Base-by-base conservation (phyloP, 1,140 invertebrate genomes). In the Myzus persicae region DNA sequence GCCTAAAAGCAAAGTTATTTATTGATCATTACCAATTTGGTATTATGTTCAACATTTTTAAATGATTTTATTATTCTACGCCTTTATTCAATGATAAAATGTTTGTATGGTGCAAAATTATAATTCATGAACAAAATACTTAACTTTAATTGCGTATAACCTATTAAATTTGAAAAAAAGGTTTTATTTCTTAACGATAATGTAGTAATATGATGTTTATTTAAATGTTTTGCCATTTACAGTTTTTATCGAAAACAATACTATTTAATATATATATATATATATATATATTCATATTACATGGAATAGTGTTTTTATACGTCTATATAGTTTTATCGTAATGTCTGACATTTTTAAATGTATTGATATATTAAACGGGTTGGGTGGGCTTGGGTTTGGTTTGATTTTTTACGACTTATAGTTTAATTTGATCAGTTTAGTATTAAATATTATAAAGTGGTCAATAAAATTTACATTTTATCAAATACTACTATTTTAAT, bases 321-420 rank as follows among this genome's bases (percentile, higher is more conserved):
- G 31, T 89, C 38, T 48, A 42, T 48, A 42, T 42, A 88, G 20
- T 90, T 90, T 90, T 90, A 59, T 90, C 36, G 38, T 90, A 54
- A 59, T 59, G 22, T 11, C 38, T 59, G 51, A 90, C 88, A 90
- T 90, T 90, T 90, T 42, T 51, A 51, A 89, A 89, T 40, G 36
- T 54, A 89, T 59, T 59, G 24, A 59, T 90, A 40, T 90, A 90
- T 59, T 59, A 90, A 90, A 90, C 88, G 20, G 88, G 88, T 90
- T 90, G 88, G 88, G 88, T 90, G 88, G 88, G 88, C 88, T 90
- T 40, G 48, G 46, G 46, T 38, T 89, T 51, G 46, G 87, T 89
- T 59, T 24, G 48, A 90, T 40, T 90, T 90, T 67, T 90, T 90
- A 90, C 51, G 88, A 90, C 51, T n/a, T 59, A 89, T 89, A 89